Conservation (phyloP, 2,888 invertebrate species). For the Phasia obesa region DNA sequence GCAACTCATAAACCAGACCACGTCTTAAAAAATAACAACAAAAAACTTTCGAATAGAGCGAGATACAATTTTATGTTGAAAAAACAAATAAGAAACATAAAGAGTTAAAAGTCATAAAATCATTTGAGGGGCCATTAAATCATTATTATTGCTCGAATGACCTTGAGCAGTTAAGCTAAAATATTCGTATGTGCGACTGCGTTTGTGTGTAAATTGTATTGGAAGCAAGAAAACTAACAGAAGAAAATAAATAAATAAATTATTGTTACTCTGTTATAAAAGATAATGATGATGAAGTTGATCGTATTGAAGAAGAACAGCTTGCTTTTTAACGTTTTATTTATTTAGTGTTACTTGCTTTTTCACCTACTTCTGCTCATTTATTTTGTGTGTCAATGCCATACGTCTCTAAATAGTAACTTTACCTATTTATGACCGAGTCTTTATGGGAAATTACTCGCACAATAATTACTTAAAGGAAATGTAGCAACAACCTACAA, state of each 20-base stretch:
- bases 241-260: slow-evolving; percentile 26
- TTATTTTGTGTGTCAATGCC: slow-evolving; percentile 52
- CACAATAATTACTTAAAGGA: background rate
- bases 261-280: slow-evolving; percentile 23
- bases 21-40: too few species aligned
- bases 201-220: slow-evolving; percentile 11
- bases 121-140: slow-evolving; percentile 82
- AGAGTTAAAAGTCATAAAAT: slow-evolving; percentile 80
- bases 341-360: slow-evolving; percentile 35
- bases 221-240: slow-evolving; percentile 32
- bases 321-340: slow-evolving; percentile 48
- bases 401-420: slow-evolving; percentile 12
- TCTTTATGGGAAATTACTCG: slow-evolving; percentile 19
- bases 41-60: too few species aligned
- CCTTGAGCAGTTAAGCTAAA: slow-evolving; percentile 76
- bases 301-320: slow-evolving; percentile 1
- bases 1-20: too few species aligned
- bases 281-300: slow-evolving; percentile 15
- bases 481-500: slow-evolving; percentile 20
- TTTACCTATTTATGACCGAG: slow-evolving; percentile 37
- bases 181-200: background rate
- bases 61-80: too few species aligned
- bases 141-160: slow-evolving; percentile 80
- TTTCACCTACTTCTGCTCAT: background rate
- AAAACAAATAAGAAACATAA: slow-evolving; percentile 40